Percentiles rank a stretch among this genome's conserved stretches.
Evolutionary conservation across 2,888 invertebrate species (phyloP).

Genomic region (Callimorpha dominula): DNA sequence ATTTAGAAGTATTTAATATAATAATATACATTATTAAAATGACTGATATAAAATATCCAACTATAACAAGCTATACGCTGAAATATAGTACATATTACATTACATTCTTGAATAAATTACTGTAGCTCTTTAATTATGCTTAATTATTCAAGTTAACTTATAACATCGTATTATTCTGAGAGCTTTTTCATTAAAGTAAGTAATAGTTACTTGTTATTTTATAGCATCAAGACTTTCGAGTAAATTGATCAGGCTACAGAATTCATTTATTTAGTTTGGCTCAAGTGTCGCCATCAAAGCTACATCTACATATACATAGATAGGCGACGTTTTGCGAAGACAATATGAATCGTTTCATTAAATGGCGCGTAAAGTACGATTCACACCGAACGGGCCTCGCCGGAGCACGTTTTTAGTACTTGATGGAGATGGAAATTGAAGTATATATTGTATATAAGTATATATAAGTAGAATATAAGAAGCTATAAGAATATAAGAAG

Average conservation of each 20-base stretch:
- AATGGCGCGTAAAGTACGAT: slow-evolving; percentile 6
- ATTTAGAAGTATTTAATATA: too few species aligned
- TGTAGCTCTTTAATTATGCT: neutral
- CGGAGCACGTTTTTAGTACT: too few species aligned
- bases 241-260: neutral
- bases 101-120: neutral
- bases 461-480: too few species aligned
- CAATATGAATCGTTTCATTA: slow-evolving; percentile 15
- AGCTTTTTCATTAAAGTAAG: neutral
- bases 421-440: too few species aligned
- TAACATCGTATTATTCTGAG: neutral
- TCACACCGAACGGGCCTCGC: too few species aligned
- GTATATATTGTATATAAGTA: too few species aligned
- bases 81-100: neutral
- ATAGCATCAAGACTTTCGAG: neutral
- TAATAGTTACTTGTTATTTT: neutral
- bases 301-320: too few species aligned
- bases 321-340: neutral
- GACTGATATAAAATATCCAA: neutral
- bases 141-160: neutral
- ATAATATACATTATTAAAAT: neutral
- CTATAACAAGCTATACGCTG: neutral
- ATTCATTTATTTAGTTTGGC: neutral
- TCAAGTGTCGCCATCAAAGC: neutral
- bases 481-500: too few species aligned